These are phyloP conservation scores for Gymnodraco acuticeps DNA, from an alignment of 2,797 vertebrate genomes.

Conservation along the genomic window DNA sequence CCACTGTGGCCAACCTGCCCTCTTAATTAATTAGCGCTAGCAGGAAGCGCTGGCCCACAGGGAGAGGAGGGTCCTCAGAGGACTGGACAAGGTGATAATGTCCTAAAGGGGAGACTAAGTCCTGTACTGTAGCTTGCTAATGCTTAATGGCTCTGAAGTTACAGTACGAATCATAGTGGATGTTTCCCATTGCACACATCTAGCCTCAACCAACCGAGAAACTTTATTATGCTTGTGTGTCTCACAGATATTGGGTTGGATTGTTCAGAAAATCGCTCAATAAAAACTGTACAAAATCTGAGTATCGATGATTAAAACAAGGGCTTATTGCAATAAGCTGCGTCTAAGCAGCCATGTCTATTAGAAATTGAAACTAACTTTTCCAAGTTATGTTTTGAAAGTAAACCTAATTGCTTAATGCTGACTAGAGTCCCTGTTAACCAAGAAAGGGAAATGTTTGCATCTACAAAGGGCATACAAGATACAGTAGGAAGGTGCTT, in stretches of 20 bases:
- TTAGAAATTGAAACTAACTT: neutral
- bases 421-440: no score
- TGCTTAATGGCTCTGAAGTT: slow-evolving; percentile 45
- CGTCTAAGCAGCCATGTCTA: neutral
- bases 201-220: slow-evolving; percentile 20
- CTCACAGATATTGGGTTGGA: neutral
- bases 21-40: slow-evolving; percentile 90
- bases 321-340: no score
- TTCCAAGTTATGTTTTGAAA: neutral
- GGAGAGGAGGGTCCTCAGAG: slow-evolving; percentile 80
- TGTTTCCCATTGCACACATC: slow-evolving; percentile 18
- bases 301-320: no score
- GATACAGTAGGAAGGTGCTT: neutral
- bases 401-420: neutral
- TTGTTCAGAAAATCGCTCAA: neutral
- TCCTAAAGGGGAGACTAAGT: slow-evolving; percentile 84
- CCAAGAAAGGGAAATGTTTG: no score
- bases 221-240: neutral
- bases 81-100: slow-evolving; percentile 88
- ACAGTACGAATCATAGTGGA: slow-evolving; percentile 21
- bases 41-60: slow-evolving; percentile 81
- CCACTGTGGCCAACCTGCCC: slow-evolving; percentile 87
- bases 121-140: slow-evolving; percentile 63
- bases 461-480: neutral
- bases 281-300: neutral